Evolutionary conservation across 2,888 invertebrate genomes (phyloP), one percentile per base, ranked within the genome.

Genomic region (Acanthosepion pharaonis): DNA sequence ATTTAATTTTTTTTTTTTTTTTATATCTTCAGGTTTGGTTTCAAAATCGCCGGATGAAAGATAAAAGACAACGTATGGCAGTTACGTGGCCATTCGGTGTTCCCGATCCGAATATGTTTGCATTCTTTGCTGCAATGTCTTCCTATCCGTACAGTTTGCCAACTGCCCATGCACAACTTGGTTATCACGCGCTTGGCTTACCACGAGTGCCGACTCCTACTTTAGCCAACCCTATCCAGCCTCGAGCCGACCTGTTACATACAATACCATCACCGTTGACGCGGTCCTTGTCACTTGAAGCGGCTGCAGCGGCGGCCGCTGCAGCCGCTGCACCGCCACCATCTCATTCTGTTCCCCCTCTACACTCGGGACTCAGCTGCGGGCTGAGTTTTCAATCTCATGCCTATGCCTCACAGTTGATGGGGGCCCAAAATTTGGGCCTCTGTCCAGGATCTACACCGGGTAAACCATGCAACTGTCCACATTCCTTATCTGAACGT

Each of bases 21-120:
- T 42, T 42, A 51, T 51, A 94, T 94, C 94, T 95, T 33, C 95
- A 97, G 97, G 97, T 97, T 49, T 99, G 99, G 99, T 99, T 99
- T 97, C 99, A 99, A 98, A 99, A 99, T 97, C 98, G 99, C 78
- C 98, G 99, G 94, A 99, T 99, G 99, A 99, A 99, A 97, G 99
- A 99, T 98, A 99, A 99, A 97, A 98, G 99, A 0, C 99, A 99
- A 97, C 98, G 99, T 33, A 98, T 99, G 97, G 99, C 99, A 0
- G 98, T 99, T 96, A 98, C 99, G 0, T 99, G 99, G 99, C 99
- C 99, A 0, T 99, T 99, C 97, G 96, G 96, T 42, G 96, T 96
- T 33, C 96, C 99, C 28, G 99, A 99, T 97, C 99, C 99, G 0
- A 98, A 99, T 0, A 98, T 99, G 96, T 99, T 99, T 5, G 97